Evolutionary conservation across 2,113 vertebrate species (phyloP), one percentile per base, ranked within the genome.

Genomic region (Spheniscus mendiculus): DNA sequence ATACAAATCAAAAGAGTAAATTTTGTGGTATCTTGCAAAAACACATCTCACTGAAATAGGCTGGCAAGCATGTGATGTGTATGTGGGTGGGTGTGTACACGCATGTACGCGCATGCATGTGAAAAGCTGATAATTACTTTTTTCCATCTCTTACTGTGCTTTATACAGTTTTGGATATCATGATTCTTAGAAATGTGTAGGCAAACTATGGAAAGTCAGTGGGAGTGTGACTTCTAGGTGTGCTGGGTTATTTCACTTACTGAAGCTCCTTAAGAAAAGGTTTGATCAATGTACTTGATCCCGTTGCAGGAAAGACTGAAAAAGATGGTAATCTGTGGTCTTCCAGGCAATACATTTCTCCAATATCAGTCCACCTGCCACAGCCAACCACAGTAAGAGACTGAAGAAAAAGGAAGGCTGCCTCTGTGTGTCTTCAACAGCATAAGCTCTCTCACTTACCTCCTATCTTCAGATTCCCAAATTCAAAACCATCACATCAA

Each of bases 101-200:
- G 7, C 9, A 12, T 4, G 12, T 26, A 40, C 15, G 15, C 8
- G 10, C 4, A 9, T 13, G 15, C 27, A 49, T 0, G 4, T 34
- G 30, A 84, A 84, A 23, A 84, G 36, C 20, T 53, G 18, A 15
- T 44, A 65, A 69, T 38, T 18, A 58, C 25, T 70, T 58, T 85
- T 61, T 49, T 32, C 59, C 38, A 53, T 45, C 19, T 83, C n/a
- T 50, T 58, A 53, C 16, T 38, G 10, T 47, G 52, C 6, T 49
- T 40, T 17, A 71, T 44, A 44, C 10, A 70, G 27, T 45, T 89
- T 18, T 58, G 38, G 15, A 52, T 20, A 67, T 56, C 9, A 6
- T 14, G 45, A 67, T 45, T 78, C 49, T 53, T 66, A 36, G 11
- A 80, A 83, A 91, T 29, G 44, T 42, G 49, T 32, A 67, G 19